Percentiles rank a stretch among this genome's conserved stretches.
Conservation (phyloP, 2,888 invertebrate species). For the Cancer borealis region DNA sequence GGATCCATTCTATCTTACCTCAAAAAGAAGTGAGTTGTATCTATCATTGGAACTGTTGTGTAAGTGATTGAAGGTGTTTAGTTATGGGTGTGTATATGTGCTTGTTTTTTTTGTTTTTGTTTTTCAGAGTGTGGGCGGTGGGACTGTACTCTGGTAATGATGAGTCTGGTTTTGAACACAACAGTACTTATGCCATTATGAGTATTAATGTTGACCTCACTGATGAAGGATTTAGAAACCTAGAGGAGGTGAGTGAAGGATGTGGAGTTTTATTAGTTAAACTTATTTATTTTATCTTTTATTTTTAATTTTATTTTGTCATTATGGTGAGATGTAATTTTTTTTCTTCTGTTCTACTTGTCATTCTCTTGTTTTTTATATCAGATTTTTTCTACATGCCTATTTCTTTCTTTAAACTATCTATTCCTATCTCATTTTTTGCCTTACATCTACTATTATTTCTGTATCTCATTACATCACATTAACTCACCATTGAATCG, state of each 20-base stretch:
- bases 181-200: constrained; percentile 89
- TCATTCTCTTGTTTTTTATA: not conserved
- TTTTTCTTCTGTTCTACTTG: too few relatives aligned
- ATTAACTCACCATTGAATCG: too few relatives aligned
- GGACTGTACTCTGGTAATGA: constrained; percentile 87
- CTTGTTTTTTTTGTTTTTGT: not conserved
- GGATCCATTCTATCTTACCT: constrained; percentile 90
- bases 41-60: not conserved
- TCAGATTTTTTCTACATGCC: not conserved
- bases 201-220: constrained; percentile 88
- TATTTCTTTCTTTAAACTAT: too few relatives aligned
- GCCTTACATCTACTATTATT: too few relatives aligned
- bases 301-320: too few relatives aligned
- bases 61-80: not conserved
- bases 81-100: not conserved
- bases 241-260: constrained; percentile 82
- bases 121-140: constrained; percentile 86
- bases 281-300: not conserved
- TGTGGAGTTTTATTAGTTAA: not conserved
- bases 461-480: too few relatives aligned
- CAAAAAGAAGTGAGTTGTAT: constrained; percentile 84
- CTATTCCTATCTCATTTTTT: too few relatives aligned
- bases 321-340: too few relatives aligned
- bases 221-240: constrained; percentile 86
- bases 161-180: constrained; percentile 87